These are phyloP conservation scores for Orius laevigatus DNA, from an alignment of 1,140 invertebrate genomes.

Conservation along the genomic window DNA sequence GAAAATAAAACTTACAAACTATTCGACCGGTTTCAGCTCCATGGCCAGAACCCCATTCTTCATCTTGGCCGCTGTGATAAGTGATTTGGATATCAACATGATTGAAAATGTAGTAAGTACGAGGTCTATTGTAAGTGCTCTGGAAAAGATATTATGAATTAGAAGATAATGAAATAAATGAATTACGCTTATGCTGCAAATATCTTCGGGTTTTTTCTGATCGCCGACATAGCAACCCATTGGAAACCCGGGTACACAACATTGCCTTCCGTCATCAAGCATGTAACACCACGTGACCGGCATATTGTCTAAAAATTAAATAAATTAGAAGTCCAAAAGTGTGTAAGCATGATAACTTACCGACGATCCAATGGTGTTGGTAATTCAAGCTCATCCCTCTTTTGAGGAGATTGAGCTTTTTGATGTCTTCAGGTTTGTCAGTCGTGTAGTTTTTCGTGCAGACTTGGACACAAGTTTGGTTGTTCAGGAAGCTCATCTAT, in stretches of 20 bases:
- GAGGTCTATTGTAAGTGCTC: slow-evolving; percentile 14
- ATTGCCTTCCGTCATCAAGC: slow-evolving; percentile 54
- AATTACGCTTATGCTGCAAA: slow-evolving; percentile 40
- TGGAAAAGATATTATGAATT: slow-evolving; percentile 6
- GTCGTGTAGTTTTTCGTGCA: slow-evolving; percentile 60
- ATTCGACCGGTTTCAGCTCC: slow-evolving; percentile 73
- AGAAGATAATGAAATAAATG: background rate
- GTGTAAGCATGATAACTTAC: slow-evolving; percentile 25
- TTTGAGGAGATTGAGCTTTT: slow-evolving; percentile 63
- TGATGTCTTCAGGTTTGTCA: slow-evolving; percentile 40
- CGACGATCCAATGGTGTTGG: slow-evolving; percentile 95
- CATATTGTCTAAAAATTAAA: slow-evolving; percentile 68
- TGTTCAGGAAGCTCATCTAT: slow-evolving; percentile 45
- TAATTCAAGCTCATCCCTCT: slow-evolving; percentile 94
- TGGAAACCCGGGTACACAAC: slow-evolving; percentile 90
- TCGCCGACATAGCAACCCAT: slow-evolving; percentile 84
- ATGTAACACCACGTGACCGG: slow-evolving; percentile 90
- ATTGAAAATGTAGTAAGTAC: slow-evolving; percentile 88
- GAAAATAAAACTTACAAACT: slow-evolving; percentile 39
- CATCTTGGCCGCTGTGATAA: slow-evolving; percentile 72
- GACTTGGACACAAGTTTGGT: slow-evolving; percentile 48
- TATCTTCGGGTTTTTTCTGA: slow-evolving; percentile 37
- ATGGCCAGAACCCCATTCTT: slow-evolving; percentile 69
- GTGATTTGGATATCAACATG: slow-evolving; percentile 87
- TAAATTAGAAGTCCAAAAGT: slow-evolving; percentile 1